Base-by-base conservation (phyloP, 2,888 invertebrate genomes). In the Chrysotoxum bicinctum region DNA sequence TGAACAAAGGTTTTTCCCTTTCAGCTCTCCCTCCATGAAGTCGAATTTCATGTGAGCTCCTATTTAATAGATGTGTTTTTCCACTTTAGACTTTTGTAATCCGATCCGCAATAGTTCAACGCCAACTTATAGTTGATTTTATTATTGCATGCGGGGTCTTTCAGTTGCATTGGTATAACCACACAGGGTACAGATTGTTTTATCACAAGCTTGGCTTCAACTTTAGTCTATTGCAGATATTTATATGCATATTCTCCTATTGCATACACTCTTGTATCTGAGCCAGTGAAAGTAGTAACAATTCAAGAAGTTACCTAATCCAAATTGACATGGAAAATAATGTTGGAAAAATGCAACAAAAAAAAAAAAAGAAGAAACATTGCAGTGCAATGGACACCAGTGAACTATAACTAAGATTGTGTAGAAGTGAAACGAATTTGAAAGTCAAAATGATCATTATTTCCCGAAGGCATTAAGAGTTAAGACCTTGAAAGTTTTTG, bases 281-380 rank as follows among this genome's bases (percentile, higher is more conserved):
- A 72, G 40, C 37, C 45, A 75, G 84, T 80, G 84, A 84, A 84
- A 84, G 84, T 84, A 35, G 69, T 21, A 68, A 70, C 45, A 76
- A 72, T 68, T 72, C 80, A 76, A 80, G 84, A 75, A 75, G 84
- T 84, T 84, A 80, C 84, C 84, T 80, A 84, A 84, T 76, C 84
- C 60, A 54, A 84, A 84, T 68, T 80, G 80, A 72, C 84, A 75
- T 69, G 80, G 72, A 21, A 70, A 68, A 79, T 72, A 68, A 68
- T 56, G 62, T 74, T 83, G 37, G 70, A 48, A 50, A 72, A 80
- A 60, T 58, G 64, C 58, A 78, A 16, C 37, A 73, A 62, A 77
- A 60, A 26, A 26, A 26, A 2, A 73, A 62, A 73, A 60, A 60
- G 9, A 23, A 62, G n/a, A 16, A 40, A 43, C 14, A 43, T 32